Evolutionary conservation across 2,888 invertebrate species (phyloP), one percentile per base, ranked within the genome.

Genomic region (Morpho deidamia): DNA sequence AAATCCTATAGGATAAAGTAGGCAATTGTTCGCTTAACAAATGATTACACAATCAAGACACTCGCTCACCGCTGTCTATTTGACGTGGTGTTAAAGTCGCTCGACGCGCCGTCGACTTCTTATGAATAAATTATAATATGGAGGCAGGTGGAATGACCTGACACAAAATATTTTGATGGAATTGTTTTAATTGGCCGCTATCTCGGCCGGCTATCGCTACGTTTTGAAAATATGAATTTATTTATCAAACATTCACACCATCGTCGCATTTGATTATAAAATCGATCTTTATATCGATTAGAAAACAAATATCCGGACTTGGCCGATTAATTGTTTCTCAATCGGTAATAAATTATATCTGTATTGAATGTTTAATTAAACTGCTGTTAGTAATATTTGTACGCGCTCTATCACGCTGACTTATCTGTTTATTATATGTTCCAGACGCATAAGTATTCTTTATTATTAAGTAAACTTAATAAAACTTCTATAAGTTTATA

Each of bases 111-210:
- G 74, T 66, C 73, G 76, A 71, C 78, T 78, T 72, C 81, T 84
- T 81, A 82, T 84, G 88, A 87, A 87, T 88, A 86, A 86, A 87
- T 88, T 84, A 88, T 77, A 65, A 73, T 67, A 67, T 65, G 69
- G 61, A 74, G 81, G 87, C 87, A 87, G 87, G 88, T 89, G 88
- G 86, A 87, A 84, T 88, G 88, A 88, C 87, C 88, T 85, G 79
- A 84, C 88, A 87, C 83, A 87, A 86, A 87, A 87, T 86, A 80
- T 88, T 88, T 86, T 88, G 88, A 89, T 86, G 81, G 87, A 88
- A 87, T 88, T 87, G 86, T 86, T 88, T 88, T 89, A 89, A 89
- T 89, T 88, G 88, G 87, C 76, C 82, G 76, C 76, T 88, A 88
- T 86, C 87, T 81, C 66, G 59, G 62, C 70, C 62, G 70, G 74